These are phyloP conservation scores for Aphidius ervi DNA, from an alignment of 1,140 invertebrate genomes.

Conservation along the genomic window DNA sequence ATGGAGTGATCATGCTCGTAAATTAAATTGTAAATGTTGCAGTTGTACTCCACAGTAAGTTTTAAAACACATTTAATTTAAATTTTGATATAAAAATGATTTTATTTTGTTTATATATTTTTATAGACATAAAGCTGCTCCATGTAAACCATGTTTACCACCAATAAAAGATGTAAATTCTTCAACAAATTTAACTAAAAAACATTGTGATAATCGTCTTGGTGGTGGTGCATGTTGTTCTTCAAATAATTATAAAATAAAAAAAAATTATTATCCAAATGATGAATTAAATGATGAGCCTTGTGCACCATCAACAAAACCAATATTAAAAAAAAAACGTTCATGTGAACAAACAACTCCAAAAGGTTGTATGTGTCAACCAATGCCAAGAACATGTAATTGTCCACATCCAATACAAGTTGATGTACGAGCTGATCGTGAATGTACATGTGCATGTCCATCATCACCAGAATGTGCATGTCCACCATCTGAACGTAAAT, in stretches of 20 bases:
- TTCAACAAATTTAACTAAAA: no score
- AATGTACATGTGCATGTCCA: constrained; percentile 34
- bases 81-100: background rate
- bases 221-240: no score
- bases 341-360: constrained; percentile 21
- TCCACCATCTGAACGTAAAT: constrained; percentile 35
- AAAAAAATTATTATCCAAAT: no score
- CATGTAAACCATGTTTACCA: no score
- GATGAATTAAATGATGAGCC: constrained; percentile 5
- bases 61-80: constrained; percentile 1
- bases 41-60: constrained; percentile 33
- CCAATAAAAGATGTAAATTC: no score
- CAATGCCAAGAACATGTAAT: constrained; percentile 33
- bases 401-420: constrained; percentile 35
- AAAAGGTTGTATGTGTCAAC: constrained; percentile 32
- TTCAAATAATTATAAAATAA: no score
- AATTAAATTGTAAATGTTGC: constrained; percentile 34
- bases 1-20: constrained; percentile 42
- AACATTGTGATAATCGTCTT: no score
- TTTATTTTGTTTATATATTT: background rate
- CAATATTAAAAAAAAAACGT: constrained; percentile 26
- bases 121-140: no score
- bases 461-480: constrained; percentile 35
- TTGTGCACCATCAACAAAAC: constrained; percentile 20
- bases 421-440: constrained; percentile 27